These are phyloP conservation scores for Xiphorhynchus erythropygius DNA, from an alignment of 2,797 vertebrate species.

Conservation along the genomic window DNA sequence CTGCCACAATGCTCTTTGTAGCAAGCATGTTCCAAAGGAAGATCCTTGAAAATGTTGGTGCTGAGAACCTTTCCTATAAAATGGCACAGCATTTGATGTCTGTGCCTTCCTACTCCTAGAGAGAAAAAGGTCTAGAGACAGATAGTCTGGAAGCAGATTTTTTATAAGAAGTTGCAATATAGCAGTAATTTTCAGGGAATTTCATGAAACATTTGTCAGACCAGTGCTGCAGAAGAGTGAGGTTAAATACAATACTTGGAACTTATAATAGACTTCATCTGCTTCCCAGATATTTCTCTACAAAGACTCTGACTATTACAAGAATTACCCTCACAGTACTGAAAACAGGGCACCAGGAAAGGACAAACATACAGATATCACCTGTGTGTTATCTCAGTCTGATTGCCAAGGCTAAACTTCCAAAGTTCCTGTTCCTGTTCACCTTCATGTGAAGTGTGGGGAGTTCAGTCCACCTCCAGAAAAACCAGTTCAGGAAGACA, in stretches of 20 bases:
- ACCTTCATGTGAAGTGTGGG: not conserved
- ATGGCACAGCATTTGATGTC: not conserved
- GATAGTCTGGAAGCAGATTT: not conserved
- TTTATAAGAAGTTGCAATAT: not conserved
- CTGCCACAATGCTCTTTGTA: not conserved
- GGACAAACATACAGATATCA: not conserved
- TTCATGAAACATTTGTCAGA: not conserved
- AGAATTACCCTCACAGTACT: not conserved
- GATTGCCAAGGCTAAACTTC: not conserved
- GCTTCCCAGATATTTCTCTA: not conserved
- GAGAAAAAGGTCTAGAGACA: not conserved
- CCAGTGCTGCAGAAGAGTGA: not conserved
- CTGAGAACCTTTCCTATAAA: not conserved
- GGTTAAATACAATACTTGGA: not conserved
- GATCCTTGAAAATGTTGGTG: not conserved
- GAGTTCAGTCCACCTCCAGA: not conserved
- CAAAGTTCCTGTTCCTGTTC: not conserved
- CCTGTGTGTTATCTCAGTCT: not conserved
- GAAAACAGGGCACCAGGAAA: not conserved
- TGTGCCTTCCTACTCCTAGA: not conserved
- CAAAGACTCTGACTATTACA: not conserved
- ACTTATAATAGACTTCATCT: not conserved
- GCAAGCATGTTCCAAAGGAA: fast-evolving
- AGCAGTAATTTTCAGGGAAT: not conserved
- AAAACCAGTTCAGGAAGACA: not conserved